phyloP scores from a whole-genome alignment of 2,113 vertebrate species.

The Ahaetulla prasina region DNA sequence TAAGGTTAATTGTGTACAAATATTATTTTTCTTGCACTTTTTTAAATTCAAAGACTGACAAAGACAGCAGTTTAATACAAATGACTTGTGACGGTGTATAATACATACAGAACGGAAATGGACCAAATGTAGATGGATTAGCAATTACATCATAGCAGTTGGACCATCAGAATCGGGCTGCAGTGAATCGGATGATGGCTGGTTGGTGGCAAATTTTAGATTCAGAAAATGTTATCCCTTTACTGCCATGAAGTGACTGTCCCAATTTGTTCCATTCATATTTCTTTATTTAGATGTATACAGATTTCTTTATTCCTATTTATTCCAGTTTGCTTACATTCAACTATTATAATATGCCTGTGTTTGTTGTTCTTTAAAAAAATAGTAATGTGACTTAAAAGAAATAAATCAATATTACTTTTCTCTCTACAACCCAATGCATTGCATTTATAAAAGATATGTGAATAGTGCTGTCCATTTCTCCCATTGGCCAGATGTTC shows the following conservation, averaged over 20 bases:
- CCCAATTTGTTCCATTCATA: background rate
- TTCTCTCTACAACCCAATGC: background rate
- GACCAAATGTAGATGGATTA: background rate
- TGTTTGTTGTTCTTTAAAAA: background rate
- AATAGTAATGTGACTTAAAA: background rate
- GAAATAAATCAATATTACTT: background rate
- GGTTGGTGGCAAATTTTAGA: background rate
- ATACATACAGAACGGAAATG: background rate
- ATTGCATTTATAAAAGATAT: background rate
- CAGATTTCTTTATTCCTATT: background rate
- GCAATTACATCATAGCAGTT: background rate
- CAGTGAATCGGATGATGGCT: background rate
- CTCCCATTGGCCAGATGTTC: background rate
- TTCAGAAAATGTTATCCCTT: background rate
- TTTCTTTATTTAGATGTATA: background rate
- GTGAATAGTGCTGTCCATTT: background rate
- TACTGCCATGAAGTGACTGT: background rate
- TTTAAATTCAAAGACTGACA: background rate
- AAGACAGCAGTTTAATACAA: background rate
- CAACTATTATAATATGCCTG: background rate
- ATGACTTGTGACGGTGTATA: background rate
- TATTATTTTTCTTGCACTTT: background rate
- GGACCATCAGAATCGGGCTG: background rate
- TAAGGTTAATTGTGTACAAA: background rate
- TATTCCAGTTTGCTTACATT: background rate